Base-by-base conservation (phyloP, 2,797 vertebrate genomes). In the Toxotes lorentzi region DNA sequence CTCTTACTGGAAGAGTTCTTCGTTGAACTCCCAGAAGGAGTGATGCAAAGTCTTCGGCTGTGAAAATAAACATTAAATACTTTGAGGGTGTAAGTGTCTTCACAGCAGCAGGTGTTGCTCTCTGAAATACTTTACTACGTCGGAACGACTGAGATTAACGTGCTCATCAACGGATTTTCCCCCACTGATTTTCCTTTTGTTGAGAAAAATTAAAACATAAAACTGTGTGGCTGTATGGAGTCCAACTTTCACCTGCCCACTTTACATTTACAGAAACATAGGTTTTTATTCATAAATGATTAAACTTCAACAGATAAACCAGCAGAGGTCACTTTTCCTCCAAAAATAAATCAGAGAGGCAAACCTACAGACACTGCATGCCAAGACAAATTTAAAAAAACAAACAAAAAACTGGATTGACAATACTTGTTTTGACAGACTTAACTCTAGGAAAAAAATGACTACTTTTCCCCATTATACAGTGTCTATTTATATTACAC, bases 311-410 rank as follows among this genome's bases (percentile, higher is more conserved):
- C 27, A 43, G 35, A 56, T 19, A 0, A 17, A 65, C 86, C 89
- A 87, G 68, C 74, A 88, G 89, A 70, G 50, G 84, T 65, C 89
- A 1, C 63, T 23, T 24, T 77, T 61, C 0, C 17, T 43, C 21
- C 12, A 27, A 24, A 60, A 21, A 60, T 24, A 24, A 5, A 54
- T n/a, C 19, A 56, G 17, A 59, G 63, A 19, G 21, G 45, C 5
- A 7, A 43, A 16, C 41, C 62, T 38, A 11, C 59, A 62, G 13
- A 57, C 19, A 50, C 34, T 6, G 8, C 34, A 35, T 40, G 21
- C 12, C 17, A 43, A 51, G 16, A 11, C 14, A 68, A 35, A n/a
- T n/a, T n/a, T n/a, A n/a, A 54, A 27, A 12, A 27, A 57, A 57
- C 0, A 13, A 41, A 43, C 4, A 41, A 41, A 58, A 58, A 56